phyloP scores from a whole-genome alignment of 2,888 invertebrate genomes.

The Drosophila lutescens region DNA sequence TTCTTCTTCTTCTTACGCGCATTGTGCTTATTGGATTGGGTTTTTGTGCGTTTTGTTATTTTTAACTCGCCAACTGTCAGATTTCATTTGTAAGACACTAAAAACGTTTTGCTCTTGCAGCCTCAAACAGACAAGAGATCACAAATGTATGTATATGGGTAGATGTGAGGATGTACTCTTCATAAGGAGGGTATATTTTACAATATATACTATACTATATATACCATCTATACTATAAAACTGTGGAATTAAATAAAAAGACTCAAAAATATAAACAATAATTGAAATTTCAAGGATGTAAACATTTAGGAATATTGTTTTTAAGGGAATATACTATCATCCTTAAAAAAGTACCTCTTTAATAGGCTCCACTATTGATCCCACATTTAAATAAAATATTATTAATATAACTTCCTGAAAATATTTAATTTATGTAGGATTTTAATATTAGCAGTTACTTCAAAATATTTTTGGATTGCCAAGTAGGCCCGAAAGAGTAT shows the following conservation, averaged over 20 bases:
- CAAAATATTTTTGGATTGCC: background rate
- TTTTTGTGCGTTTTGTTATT: constrained; percentile 58
- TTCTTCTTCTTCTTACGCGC: background rate
- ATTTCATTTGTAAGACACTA: constrained; percentile 77
- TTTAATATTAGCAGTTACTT: too few species aligned
- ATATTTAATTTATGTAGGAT: too few species aligned
- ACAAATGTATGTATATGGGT: constrained; percentile 35
- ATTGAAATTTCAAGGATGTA: too few species aligned
- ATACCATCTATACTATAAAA: too few species aligned
- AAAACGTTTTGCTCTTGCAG: constrained; percentile 75
- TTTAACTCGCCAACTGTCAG: constrained; percentile 74
- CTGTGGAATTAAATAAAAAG: background rate
- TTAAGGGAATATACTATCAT: background rate
- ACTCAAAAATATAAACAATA: background rate
- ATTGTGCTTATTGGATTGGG: constrained; percentile 39
- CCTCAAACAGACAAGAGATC: constrained; percentile 62
- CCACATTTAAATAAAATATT: too few species aligned
- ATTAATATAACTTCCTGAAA: too few species aligned
- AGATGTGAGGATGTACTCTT: constrained; percentile 36
- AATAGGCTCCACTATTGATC: too few species aligned
- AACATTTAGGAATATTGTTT: too few species aligned
- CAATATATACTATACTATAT: too few species aligned
- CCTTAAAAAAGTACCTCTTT: background rate
- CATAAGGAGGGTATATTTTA: background rate
- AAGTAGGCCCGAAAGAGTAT: constrained; percentile 10